These are phyloP conservation scores for Automeris io DNA, from an alignment of 2,888 invertebrate genomes.

Conservation along the genomic window DNA sequence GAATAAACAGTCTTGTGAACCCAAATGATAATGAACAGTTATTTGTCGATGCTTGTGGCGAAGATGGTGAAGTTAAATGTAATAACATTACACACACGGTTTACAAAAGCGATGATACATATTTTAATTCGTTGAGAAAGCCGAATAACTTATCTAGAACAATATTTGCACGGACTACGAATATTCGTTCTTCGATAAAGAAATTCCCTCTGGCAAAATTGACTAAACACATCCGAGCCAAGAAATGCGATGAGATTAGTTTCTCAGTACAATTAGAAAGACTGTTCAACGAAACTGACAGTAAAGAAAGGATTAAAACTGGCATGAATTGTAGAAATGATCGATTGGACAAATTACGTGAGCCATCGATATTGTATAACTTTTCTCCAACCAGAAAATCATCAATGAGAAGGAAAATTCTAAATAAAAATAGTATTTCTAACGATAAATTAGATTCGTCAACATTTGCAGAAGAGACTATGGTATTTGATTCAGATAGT, in stretches of 20 bases:
- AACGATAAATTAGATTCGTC: constrained; percentile 1
- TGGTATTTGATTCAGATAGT: constrained; percentile 20
- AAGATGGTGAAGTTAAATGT: constrained; percentile 32
- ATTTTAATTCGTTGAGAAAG: constrained; percentile 37
- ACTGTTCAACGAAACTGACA: constrained; percentile 37
- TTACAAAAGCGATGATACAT: constrained; percentile 37
- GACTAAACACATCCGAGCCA: constrained; percentile 43
- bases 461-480: not conserved
- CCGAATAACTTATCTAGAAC: constrained; percentile 41
- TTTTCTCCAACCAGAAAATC: constrained; percentile 46
- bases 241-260: constrained; percentile 45
- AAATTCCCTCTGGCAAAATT: constrained; percentile 45
- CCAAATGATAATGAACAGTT: constrained; percentile 52
- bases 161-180: constrained; percentile 45
- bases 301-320: constrained; percentile 17
- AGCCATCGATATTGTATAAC: constrained; percentile 47
- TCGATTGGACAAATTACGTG: constrained; percentile 25
- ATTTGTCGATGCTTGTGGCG: constrained; percentile 24
- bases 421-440: constrained; percentile 30
- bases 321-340: constrained; percentile 18
- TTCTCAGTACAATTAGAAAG: constrained; percentile 57
- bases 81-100: constrained; percentile 49
- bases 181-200: constrained; percentile 41
- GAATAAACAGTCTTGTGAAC: constrained; percentile 45
- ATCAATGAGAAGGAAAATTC: constrained; percentile 50